These are phyloP conservation scores for Enoplosus armatus DNA, from an alignment of 2,797 vertebrate species.

Conservation along the genomic window DNA sequence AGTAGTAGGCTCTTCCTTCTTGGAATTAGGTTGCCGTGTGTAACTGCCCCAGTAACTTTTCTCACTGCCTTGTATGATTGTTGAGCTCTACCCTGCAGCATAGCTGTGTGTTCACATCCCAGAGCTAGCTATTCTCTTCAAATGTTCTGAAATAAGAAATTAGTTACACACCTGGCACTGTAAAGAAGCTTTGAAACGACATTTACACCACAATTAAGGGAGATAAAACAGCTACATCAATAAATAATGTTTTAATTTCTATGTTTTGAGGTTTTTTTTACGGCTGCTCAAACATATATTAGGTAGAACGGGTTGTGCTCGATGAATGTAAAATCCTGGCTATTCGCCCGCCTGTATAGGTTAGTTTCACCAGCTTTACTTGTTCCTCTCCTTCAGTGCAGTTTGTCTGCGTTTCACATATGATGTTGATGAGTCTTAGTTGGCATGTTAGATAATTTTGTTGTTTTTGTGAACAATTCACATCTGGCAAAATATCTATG, in stretches of 20 bases:
- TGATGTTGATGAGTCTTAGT: background rate
- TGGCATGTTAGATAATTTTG: background rate
- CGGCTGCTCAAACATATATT: background rate
- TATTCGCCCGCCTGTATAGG: background rate
- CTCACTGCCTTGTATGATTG: constrained; percentile 45
- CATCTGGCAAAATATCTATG: background rate
- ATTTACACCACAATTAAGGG: background rate
- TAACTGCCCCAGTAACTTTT: background rate
- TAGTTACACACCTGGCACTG: background rate
- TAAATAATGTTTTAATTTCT: background rate
- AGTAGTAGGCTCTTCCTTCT: background rate
- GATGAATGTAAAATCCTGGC: background rate
- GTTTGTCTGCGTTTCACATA: background rate
- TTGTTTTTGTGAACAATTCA: background rate
- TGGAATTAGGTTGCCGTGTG: background rate
- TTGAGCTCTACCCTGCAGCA: constrained; percentile 26
- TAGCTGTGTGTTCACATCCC: constrained; percentile 32
- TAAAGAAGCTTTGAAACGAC: background rate
- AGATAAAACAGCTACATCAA: background rate
- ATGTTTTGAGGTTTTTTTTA: background rate
- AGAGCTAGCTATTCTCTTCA: too few relatives aligned
- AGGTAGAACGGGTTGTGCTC: background rate
- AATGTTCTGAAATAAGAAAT: background rate
- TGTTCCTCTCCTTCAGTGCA: constrained; percentile 2
- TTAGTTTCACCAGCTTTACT: constrained; percentile 3